These are phyloP conservation scores for Drosophila asahinai DNA, from an alignment of 1,140 invertebrate species.

Conservation along the genomic window DNA sequence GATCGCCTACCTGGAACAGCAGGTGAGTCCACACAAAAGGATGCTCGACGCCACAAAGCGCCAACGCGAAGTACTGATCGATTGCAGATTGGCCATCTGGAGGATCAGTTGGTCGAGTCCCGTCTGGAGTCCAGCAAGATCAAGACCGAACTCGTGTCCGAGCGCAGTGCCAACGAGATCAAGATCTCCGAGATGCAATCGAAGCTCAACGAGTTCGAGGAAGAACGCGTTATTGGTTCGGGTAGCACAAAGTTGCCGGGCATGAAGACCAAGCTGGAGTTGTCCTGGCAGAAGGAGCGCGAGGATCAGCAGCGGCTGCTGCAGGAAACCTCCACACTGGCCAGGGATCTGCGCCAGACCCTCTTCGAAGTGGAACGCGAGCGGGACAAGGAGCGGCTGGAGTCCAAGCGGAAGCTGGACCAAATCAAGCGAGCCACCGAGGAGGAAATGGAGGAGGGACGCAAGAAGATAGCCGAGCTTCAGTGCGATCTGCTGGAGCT, in stretches of 20 bases:
- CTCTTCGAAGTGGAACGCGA: constrained; percentile 95
- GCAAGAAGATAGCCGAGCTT: constrained; percentile 92
- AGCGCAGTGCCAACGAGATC: constrained; percentile 94
- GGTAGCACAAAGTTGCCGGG: constrained; percentile 94
- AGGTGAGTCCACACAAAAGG: constrained; percentile 82
- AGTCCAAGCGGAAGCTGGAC: constrained; percentile 93
- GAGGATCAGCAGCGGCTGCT: constrained; percentile 95
- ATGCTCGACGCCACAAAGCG: neutral
- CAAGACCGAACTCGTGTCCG: constrained; percentile 95
- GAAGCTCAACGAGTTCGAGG: constrained; percentile 95
- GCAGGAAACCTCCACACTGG: constrained; percentile 95
- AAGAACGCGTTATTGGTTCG: constrained; percentile 91
- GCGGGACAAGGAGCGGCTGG: constrained; percentile 94
- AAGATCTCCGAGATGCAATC: constrained; percentile 96
- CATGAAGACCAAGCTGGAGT: constrained; percentile 94
- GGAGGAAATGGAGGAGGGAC: constrained; percentile 95
- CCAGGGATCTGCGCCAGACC: constrained; percentile 94
- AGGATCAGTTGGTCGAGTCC: constrained; percentile 95
- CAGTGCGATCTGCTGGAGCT: constrained; percentile 95
- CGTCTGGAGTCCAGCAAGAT: constrained; percentile 93
- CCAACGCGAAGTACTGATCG: neutral
- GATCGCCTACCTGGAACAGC: constrained; percentile 91
- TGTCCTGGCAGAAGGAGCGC: constrained; percentile 98
- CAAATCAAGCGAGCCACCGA: constrained; percentile 93
- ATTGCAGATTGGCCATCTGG: constrained; percentile 89